These are phyloP conservation scores for Passerculus sandwichensis DNA, from an alignment of 2,797 vertebrate genomes.

Conservation along the genomic window DNA sequence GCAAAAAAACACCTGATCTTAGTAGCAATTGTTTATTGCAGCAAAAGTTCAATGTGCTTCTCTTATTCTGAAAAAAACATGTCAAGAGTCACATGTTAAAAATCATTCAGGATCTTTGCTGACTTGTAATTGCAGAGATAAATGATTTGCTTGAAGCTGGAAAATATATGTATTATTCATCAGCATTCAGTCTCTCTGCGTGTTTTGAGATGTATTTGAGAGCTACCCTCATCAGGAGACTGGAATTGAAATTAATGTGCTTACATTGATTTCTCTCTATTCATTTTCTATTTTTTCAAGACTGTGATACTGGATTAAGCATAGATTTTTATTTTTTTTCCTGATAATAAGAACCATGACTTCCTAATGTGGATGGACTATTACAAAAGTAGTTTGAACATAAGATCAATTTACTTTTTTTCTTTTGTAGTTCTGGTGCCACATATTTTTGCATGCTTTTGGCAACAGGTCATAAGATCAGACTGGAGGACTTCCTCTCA, in stretches of 20 bases:
- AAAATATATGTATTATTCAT: conserved; percentile 53
- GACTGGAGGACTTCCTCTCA: background rate
- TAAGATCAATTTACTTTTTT: background rate
- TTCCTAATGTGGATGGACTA: background rate
- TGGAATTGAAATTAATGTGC: background rate
- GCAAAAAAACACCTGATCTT: background rate
- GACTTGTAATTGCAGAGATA: conserved; percentile 27
- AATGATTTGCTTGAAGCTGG: conserved; percentile 26
- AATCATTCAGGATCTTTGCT: conserved; percentile 4
- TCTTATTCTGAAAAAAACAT: background rate
- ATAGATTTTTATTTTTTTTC: background rate
- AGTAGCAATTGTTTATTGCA: conserved; percentile 32
- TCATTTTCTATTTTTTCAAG: background rate
- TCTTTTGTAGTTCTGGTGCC: background rate
- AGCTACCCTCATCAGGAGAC: background rate
- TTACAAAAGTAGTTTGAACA: background rate
- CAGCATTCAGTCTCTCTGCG: background rate
- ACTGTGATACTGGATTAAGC: background rate
- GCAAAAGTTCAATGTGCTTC: background rate
- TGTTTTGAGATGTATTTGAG: conserved; percentile 2
- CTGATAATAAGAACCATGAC: background rate
- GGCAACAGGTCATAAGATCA: background rate
- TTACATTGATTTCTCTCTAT: conserved; percentile 12
- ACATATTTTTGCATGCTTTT: background rate
- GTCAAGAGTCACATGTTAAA: background rate